These are phyloP conservation scores for silkworm (Bombyx mori) DNA, from an alignment of 1,140 invertebrate genomes.

Conservation along the genomic window ASM3026992v2 NC_085131.1:2100501-2101000, in stretches of 20 bases:
- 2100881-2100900: too few species aligned
- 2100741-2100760: slow-evolving; percentile 40
- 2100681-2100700: slow-evolving; percentile 43
- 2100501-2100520: slow-evolving; percentile 36
- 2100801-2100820: too few species aligned
- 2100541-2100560: slow-evolving; percentile 40
- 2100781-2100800: too few species aligned
- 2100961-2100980: too few species aligned
- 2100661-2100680: slow-evolving; percentile 19
- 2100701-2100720: slow-evolving; percentile 52
- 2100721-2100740: slow-evolving; percentile 26
- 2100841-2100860: too few species aligned
- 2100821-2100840: too few species aligned
- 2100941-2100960: too few species aligned
- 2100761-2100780: slow-evolving; percentile 27
- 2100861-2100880: too few species aligned
- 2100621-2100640: slow-evolving; percentile 23
- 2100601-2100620: slow-evolving; percentile 31
- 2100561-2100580: slow-evolving; percentile 4
- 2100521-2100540: slow-evolving; percentile 25
- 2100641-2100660: slow-evolving; percentile 16
- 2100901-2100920: too few species aligned
- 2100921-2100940: too few species aligned
- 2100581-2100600: slow-evolving; percentile 19
- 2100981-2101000: too few species aligned